Conservation (phyloP, 2,113 vertebrate species). For the Pangasianodon hypophthalmus region DNA sequence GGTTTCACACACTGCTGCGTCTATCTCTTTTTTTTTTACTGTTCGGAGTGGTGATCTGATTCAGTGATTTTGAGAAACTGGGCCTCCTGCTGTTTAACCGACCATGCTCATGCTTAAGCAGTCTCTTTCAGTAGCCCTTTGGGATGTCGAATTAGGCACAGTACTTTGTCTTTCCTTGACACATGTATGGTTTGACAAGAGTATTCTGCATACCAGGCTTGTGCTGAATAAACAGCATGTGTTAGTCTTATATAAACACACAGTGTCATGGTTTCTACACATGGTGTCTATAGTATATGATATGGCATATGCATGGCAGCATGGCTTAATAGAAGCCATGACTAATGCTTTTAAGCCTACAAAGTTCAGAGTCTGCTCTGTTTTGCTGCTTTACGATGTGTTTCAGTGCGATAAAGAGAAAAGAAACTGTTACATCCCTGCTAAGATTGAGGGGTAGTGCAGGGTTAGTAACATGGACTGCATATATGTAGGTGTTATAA, state of each 20-base stretch:
- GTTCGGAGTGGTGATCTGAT: conserved; percentile 63
- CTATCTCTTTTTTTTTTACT: conserved; percentile 50
- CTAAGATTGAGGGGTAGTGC: neutral
- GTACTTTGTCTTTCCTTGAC: conserved; percentile 12
- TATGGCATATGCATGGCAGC: neutral
- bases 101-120: conserved; percentile 23
- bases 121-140: conserved; percentile 53
- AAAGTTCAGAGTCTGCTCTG: neutral
- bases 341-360: neutral
- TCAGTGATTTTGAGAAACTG: conserved; percentile 61
- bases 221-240: conserved; percentile 10
- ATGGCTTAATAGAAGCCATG: no score
- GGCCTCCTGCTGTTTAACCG: conserved; percentile 54
- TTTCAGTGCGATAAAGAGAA: neutral
- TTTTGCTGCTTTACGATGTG: neutral
- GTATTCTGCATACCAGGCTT: neutral
- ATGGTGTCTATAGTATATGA: neutral
- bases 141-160: conserved; percentile 49
- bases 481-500: neutral
- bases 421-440: no score
- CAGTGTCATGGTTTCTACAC: neutral
- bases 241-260: neutral
- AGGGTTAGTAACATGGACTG: neutral
- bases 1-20: conserved; percentile 38
- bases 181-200: neutral